These are phyloP conservation scores for Apotomis capreana DNA, from an alignment of 2,888 invertebrate genomes.

Conservation along the genomic window DNA sequence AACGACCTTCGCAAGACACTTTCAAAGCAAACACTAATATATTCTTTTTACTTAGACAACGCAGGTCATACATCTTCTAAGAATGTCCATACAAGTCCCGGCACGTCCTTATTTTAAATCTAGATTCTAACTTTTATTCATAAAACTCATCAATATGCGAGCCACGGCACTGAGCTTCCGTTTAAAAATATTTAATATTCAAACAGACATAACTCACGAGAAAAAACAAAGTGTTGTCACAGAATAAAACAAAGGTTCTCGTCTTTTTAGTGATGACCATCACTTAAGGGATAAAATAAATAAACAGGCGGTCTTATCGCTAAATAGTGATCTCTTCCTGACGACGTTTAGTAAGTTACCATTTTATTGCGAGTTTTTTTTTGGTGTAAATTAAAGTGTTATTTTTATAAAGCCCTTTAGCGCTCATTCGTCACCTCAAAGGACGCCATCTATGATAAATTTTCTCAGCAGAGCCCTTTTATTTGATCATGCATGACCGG, in stretches of 20 bases:
- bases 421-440: too few relatives aligned
- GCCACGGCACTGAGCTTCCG: conserved; percentile 30
- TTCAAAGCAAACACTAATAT: neutral
- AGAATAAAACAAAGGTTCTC: neutral
- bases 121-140: conserved; percentile 16
- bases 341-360: too few relatives aligned
- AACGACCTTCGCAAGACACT: neutral
- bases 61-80: neutral
- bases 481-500: conserved; percentile 3
- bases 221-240: conserved; percentile 1
- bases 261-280: too few relatives aligned
- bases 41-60: neutral
- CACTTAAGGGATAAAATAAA: too few relatives aligned
- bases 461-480: too few relatives aligned
- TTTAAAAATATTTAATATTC: conserved; percentile 32
- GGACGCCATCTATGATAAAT: too few relatives aligned
- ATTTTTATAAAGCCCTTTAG: too few relatives aligned
- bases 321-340: too few relatives aligned
- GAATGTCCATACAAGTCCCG: conserved; percentile 5
- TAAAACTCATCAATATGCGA: conserved; percentile 16
- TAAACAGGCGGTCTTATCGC: too few relatives aligned
- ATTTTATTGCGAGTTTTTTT: too few relatives aligned
- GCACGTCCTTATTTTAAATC: conserved; percentile 14
- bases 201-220: conserved; percentile 28
- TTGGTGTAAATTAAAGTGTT: too few relatives aligned